Base-by-base conservation (phyloP, 2,888 invertebrate genomes). In the Andricus curvator region DNA sequence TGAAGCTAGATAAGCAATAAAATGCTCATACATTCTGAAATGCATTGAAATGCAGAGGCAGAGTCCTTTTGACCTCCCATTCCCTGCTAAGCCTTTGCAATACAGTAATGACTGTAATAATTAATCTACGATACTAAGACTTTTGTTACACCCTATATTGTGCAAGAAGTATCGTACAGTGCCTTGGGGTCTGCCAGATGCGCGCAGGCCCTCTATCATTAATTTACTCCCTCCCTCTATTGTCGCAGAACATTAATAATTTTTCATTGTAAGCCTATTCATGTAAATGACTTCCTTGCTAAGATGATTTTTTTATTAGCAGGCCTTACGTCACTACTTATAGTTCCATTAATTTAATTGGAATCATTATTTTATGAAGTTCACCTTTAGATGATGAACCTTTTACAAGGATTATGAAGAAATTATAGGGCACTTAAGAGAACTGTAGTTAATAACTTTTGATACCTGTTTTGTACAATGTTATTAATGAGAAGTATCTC, bases 121-220 rank as follows among this genome's bases (percentile, higher is more conserved):
- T 62, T 62, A 62, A 62, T 62, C 62, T 62, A 25, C 25, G 25
- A 62, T 62, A 62, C 25, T 25, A 62, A 62, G 62, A 62, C 62
- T 62, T 62, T 62, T 62, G 62, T 56, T 56, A 56, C 56, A 56
- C 56, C 56, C 56, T 56, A n/a, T 62, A 62, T 62, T 62, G 25
- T 62, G 62, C 25, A 62, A 62, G 62, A 62, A 25, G 25, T 62
- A 62, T 62, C 62, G 22, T 62, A 62, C 62, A 29, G 25, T 29
- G 15, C 62, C 62, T 25, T 25, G 25, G 62, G 62, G 62, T 22
- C 25, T 62, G 62, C 25, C 62, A 25, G 62, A 62, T 29, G 29
- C 62, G 22, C 15, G 11, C 15, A 62, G 15, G 62, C 62, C 15
- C 62, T 15, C 62, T 29, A 62, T 62, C 25, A 62, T 62, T 62